Evolutionary conservation across 1,140 invertebrate species (phyloP), one percentile per base, ranked within the genome.

Genomic region (Monomorium pharaonis): DNA sequence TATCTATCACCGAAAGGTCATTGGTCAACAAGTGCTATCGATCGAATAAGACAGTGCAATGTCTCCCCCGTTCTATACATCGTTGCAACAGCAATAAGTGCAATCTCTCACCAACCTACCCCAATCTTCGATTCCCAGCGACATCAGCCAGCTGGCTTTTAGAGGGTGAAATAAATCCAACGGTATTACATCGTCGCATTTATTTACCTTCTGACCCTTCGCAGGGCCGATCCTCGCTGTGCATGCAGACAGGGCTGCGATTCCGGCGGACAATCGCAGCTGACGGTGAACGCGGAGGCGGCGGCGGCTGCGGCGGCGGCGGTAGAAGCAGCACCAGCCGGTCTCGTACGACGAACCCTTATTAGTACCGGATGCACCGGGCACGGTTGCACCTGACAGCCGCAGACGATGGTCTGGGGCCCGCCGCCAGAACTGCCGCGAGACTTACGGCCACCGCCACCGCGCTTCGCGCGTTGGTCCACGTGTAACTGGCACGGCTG

Each of bases 401-500:
- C 92, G 81, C 94, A 94, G 21, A 95, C 94, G 83, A 94, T 95
- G 16, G 93, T 94, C 69, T 94, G 94, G 1, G 94, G 94, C 12
- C 63, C 77, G 3, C 94, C 93, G 33, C 93, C 62, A 30, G 62
- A 67, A 3, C 63, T 44, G 33, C 63, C 92, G 27, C 92, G 92
- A 74, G 91, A 92, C 69, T 92, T 94, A 16, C 92, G 91, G 0
- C 85, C 74, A 60, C 90, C 90, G 18, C 84, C 87, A 12, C 91
- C 90, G 33, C 92, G 92, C 85, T 93, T 94, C 21, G 91, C 89
- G 47, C 92, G 93, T 76, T 93, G 90, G 65, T 93, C 92, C 93
- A 94, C 93, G 93, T 94, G 94, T 93, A 94, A 88, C 90, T 94
- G 94, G 90, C 94, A 94, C 65, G 94, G 93, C 86, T 94, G 93